These are phyloP conservation scores for Poeciliopsis infans DNA, from an alignment of 2,797 vertebrate genomes.

Conservation along the genomic window DNA sequence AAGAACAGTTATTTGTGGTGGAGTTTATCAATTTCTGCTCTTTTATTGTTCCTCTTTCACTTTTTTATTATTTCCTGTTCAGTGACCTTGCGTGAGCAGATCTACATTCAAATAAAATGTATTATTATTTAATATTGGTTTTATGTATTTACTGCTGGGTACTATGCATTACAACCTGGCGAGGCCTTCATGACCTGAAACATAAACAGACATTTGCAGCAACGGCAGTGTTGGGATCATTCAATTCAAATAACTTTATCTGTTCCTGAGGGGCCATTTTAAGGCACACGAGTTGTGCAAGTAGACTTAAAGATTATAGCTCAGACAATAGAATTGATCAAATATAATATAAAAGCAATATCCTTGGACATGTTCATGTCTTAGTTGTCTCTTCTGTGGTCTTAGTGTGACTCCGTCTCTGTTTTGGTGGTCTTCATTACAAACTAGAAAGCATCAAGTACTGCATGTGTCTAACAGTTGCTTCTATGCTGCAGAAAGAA, in stretches of 20 bases:
- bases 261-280: too few species aligned
- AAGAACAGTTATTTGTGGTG: too few species aligned
- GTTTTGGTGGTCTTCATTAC: background rate
- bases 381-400: background rate
- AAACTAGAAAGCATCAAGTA: background rate
- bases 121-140: background rate
- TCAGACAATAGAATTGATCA: too few species aligned
- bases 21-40: too few species aligned
- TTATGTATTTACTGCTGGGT: background rate
- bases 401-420: background rate
- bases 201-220: background rate
- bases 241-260: too few species aligned
- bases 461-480: background rate
- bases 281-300: too few species aligned
- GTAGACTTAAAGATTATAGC: too few species aligned
- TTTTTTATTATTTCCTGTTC: background rate
- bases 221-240: background rate
- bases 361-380: background rate
- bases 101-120: too few species aligned
- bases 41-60: too few species aligned
- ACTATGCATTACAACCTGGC: background rate
- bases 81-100: too few species aligned
- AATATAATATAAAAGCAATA: background rate
- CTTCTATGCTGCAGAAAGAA: slow-evolving; percentile 82
- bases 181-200: too few species aligned